Conservation (phyloP, 2,113 vertebrate genomes). For the Hemiprocne comata region DNA sequence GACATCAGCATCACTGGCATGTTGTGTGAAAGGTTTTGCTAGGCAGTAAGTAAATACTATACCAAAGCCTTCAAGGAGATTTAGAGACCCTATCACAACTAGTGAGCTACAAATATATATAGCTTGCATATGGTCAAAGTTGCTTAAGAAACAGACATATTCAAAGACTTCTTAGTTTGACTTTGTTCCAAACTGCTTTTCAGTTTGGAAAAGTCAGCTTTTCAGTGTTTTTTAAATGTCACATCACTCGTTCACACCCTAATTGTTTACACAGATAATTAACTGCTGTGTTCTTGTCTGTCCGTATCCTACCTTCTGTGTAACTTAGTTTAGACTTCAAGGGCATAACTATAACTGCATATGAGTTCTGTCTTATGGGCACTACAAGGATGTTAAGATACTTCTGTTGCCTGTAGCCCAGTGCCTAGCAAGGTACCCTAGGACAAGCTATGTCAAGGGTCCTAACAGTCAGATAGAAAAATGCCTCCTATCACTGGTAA, state of each 20-base stretch:
- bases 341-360: background rate
- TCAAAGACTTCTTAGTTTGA: background rate
- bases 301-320: background rate
- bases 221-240: background rate
- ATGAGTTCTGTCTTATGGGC: accelerated
- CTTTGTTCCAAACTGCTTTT: no score
- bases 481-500: background rate
- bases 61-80: background rate
- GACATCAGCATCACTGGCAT: background rate
- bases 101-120: background rate
- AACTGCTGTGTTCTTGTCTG: background rate
- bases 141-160: background rate
- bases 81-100: background rate
- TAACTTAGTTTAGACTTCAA: background rate
- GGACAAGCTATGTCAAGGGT: background rate
- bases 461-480: background rate
- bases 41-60: background rate
- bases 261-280: background rate
- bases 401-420: background rate
- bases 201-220: background rate
- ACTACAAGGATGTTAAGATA: background rate
- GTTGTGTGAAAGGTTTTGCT: background rate
- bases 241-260: background rate
- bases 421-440: background rate
- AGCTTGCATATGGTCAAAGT: background rate